phyloP scores from a whole-genome alignment of 2,888 invertebrate genomes.

The Onthophagus sagittarius region DNA sequence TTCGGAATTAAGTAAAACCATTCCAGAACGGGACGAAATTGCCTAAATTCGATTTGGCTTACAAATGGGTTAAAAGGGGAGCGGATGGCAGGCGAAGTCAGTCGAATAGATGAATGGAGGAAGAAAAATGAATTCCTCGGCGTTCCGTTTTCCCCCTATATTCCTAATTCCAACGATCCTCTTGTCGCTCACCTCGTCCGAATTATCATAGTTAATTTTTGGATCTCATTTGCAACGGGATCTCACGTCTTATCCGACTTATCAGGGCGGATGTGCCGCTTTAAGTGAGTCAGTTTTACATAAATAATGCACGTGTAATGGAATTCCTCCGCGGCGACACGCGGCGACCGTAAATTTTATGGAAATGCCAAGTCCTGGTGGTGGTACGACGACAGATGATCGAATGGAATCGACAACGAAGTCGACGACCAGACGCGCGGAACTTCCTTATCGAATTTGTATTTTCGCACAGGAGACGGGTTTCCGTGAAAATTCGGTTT shows the following conservation, averaged over 20 bases:
- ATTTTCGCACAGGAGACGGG: background rate
- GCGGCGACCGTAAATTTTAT: background rate
- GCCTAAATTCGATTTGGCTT: background rate
- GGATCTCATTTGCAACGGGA: background rate
- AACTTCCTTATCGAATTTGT: background rate
- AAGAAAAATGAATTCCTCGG: background rate
- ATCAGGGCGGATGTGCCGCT: constrained; percentile 3
- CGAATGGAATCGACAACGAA: background rate
- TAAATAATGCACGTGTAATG: constrained; percentile 8
- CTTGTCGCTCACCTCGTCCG: background rate
- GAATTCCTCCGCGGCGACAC: constrained; percentile 1
- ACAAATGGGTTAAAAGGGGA: background rate
- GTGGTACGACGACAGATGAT: background rate
- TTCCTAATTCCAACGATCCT: background rate
- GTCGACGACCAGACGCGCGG: background rate
- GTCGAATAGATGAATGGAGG: background rate
- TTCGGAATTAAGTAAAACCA: background rate
- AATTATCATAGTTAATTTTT: background rate
- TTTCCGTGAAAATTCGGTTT: background rate
- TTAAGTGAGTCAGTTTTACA: constrained; percentile 7
- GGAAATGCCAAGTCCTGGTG: background rate
- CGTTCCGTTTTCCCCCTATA: background rate
- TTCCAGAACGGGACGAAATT: background rate
- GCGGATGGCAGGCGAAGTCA: background rate
- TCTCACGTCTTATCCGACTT: background rate